These are phyloP conservation scores for Phyllotis vaccarum DNA, from an alignment of 2,797 vertebrate genomes.

Conservation along the genomic window DNA sequence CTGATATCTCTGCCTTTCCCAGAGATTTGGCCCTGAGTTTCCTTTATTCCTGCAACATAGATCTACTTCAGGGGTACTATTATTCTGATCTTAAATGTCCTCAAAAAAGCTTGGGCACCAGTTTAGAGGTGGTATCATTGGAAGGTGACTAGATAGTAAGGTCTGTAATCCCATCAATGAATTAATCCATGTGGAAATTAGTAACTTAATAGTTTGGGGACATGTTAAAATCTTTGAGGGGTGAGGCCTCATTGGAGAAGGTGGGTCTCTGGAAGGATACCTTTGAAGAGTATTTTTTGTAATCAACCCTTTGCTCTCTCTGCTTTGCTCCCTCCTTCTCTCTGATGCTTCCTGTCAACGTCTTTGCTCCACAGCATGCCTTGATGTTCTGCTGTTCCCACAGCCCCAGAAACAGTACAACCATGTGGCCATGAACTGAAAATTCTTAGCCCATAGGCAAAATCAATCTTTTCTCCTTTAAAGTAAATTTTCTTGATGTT, in stretches of 20 bases:
- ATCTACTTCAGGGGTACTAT: neutral
- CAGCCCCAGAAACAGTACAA: neutral
- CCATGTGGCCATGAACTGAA: neutral
- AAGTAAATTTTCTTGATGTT: neutral
- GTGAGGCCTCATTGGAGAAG: neutral
- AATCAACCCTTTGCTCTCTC: neutral
- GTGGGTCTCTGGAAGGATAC: neutral
- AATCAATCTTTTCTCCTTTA: neutral
- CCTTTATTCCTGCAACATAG: too few relatives aligned
- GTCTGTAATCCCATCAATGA: too few relatives aligned
- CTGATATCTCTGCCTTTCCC: too few relatives aligned
- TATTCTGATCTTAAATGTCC: neutral
- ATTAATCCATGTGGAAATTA: neutral
- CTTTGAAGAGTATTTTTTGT: neutral
- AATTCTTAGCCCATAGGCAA: neutral
- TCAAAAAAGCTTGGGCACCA: neutral
- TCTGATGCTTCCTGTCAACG: neutral
- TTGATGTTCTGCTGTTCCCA: neutral
- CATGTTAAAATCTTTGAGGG: neutral
- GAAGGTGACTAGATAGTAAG: neutral
- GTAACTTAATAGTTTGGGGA: neutral
- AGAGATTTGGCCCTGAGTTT: too few relatives aligned
- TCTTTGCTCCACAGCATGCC: neutral
- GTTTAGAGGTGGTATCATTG: neutral
- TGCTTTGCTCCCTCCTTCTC: too few relatives aligned